Conservation (phyloP, 2,113 vertebrate species). For the Indicator indicator region DNA sequence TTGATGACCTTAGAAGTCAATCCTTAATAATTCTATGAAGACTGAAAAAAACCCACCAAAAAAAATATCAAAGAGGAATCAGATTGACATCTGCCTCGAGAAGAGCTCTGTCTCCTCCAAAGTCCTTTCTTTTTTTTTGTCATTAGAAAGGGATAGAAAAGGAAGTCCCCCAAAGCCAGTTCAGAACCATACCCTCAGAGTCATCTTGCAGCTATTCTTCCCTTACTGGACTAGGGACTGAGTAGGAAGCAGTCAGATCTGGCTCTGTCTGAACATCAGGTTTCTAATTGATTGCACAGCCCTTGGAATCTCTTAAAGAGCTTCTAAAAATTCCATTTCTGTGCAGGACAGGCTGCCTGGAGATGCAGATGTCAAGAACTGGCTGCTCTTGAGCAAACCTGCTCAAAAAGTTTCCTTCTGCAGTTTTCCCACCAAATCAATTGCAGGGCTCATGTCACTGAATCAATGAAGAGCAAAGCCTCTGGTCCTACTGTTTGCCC, state of each 20-base stretch:
- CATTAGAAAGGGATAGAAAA: background rate
- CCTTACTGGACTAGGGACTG: background rate
- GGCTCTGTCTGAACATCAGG: constrained; percentile 3
- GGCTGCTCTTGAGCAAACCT: constrained; percentile 5
- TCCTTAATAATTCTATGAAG: too few species aligned
- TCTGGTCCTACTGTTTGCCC: background rate
- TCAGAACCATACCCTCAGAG: background rate
- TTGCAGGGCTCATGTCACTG: background rate
- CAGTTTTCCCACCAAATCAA: background rate
- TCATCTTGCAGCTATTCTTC: background rate
- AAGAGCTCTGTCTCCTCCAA: background rate
- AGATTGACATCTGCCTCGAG: background rate
- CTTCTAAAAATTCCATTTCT: background rate
- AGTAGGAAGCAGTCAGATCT: background rate
- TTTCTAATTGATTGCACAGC: constrained; percentile 35
- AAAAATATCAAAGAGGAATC: background rate
- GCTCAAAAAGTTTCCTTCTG: constrained; percentile 8
- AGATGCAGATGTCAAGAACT: background rate
- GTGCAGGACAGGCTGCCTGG: background rate
- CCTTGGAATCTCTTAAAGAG: background rate
- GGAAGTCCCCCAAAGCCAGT: background rate
- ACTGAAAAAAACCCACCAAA: too few species aligned
- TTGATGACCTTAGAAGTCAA: too few species aligned
- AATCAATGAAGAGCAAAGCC: background rate
- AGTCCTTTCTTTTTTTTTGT: background rate